These are phyloP conservation scores for Bovichtus variegatus DNA, from an alignment of 2,797 vertebrate species.

Conservation along the genomic window DNA sequence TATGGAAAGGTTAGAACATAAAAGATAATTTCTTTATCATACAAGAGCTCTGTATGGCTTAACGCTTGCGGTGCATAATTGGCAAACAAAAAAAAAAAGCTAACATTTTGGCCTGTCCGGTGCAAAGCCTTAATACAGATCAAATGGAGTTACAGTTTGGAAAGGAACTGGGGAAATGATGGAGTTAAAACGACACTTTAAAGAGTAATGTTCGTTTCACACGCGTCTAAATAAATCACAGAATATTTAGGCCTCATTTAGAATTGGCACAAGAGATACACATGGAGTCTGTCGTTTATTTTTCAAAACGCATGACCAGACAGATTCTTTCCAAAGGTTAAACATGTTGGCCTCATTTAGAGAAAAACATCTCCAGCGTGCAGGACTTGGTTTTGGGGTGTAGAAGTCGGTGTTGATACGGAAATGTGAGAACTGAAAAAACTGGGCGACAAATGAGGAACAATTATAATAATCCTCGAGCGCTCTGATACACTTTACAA, in stretches of 20 bases:
- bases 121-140: constrained; percentile 24
- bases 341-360: constrained; percentile 19
- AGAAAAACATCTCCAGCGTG: background rate
- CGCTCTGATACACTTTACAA: constrained; percentile 28
- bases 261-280: constrained; percentile 13
- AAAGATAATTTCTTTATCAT: constrained; percentile 30
- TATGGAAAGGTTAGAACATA: constrained; percentile 12
- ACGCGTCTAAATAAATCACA: background rate
- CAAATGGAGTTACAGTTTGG: background rate
- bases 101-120: constrained; percentile 15
- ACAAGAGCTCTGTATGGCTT: background rate
- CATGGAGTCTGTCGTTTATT: background rate
- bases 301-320: background rate
- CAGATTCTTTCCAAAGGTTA: background rate
- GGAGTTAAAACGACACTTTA: background rate
- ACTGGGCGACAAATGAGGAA: background rate
- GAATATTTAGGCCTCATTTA: background rate
- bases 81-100: constrained; percentile 7
- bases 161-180: background rate
- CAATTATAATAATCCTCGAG: constrained; percentile 22
- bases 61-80: constrained; percentile 28
- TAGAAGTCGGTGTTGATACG: constrained; percentile 21
- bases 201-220: constrained; percentile 4
- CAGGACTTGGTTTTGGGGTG: background rate
- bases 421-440: constrained; percentile 8